These are phyloP conservation scores for Petrolisthes cinctipes DNA, from an alignment of 2,888 invertebrate genomes.

Conservation along the genomic window DNA sequence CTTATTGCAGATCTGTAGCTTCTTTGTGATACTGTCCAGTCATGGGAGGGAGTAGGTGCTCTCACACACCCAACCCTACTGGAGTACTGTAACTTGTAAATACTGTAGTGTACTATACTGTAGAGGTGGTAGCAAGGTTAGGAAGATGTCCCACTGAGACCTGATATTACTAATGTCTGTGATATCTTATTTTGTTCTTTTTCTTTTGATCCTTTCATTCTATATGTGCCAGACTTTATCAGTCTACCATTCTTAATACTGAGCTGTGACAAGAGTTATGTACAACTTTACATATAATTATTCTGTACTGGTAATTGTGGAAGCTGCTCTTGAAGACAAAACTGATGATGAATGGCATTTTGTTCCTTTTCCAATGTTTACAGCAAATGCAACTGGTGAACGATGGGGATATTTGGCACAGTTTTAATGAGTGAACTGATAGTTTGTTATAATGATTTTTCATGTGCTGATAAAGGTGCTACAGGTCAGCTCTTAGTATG, in stretches of 20 bases:
- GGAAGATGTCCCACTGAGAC: neutral
- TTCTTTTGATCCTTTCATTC: too few species aligned
- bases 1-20: neutral
- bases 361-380: too few species aligned
- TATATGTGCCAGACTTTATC: too few species aligned
- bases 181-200: neutral
- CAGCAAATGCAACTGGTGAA: too few species aligned
- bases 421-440: too few species aligned
- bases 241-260: too few species aligned
- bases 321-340: too few species aligned
- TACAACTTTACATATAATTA: too few species aligned
- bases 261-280: too few species aligned
- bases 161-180: slow-evolving; percentile 1
- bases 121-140: neutral
- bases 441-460: neutral
- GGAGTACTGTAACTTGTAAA: neutral
- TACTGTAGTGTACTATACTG: neutral
- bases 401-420: too few species aligned
- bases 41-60: neutral
- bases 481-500: neutral
- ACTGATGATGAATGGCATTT: too few species aligned
- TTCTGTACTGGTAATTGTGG: too few species aligned
- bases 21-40: neutral
- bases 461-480: neutral
- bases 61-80: neutral